Percentiles rank a stretch among this genome's conserved stretches.
These are phyloP conservation scores for Garra rufa DNA, from an alignment of 2,113 vertebrate species.

Conservation along the genomic window DNA sequence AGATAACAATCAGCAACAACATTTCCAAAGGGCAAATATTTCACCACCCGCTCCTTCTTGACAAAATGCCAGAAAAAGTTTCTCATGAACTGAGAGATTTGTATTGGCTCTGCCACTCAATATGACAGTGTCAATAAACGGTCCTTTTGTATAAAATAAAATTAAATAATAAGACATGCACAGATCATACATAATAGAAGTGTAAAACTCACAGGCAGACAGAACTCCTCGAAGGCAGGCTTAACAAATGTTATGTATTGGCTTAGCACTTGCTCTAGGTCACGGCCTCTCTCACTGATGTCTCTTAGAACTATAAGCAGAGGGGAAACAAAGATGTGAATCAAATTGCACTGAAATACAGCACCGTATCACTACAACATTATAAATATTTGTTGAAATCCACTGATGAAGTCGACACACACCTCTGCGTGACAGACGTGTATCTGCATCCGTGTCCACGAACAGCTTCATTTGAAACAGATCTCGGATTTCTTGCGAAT, in stretches of 20 bases:
- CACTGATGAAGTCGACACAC: conserved; percentile 28
- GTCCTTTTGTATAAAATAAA: not conserved
- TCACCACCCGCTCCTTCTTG: no score
- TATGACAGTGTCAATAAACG: not conserved
- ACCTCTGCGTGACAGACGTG: conserved; percentile 92
- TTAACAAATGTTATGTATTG: conserved; percentile 96
- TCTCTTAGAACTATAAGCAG: conserved; percentile 84
- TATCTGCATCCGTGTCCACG: conserved; percentile 92
- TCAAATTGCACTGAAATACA: not conserved
- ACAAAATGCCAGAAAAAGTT: not conserved
- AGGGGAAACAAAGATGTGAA: not conserved
- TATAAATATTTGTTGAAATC: not conserved
- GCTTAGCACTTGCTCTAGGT: conserved; percentile 87
- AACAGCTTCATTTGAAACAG: conserved; percentile 97
- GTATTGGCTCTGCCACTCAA: not conserved
- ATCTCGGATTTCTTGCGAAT: conserved; percentile 90
- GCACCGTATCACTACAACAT: not conserved
- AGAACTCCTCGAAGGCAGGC: conserved; percentile 95
- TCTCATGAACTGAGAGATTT: not conserved
- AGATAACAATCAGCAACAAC: no score
- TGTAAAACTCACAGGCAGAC: conserved; percentile 86
- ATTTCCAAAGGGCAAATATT: no score
- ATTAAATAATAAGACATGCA: not conserved
- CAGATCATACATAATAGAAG: not conserved
- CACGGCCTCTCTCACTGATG: conserved; percentile 88